A percentile compares a stretch with the other conserved stretches of the same genome.
Evolutionary conservation across 2,113 vertebrate genomes (phyloP).

Genomic region (Vulpes ferrilata): DNA sequence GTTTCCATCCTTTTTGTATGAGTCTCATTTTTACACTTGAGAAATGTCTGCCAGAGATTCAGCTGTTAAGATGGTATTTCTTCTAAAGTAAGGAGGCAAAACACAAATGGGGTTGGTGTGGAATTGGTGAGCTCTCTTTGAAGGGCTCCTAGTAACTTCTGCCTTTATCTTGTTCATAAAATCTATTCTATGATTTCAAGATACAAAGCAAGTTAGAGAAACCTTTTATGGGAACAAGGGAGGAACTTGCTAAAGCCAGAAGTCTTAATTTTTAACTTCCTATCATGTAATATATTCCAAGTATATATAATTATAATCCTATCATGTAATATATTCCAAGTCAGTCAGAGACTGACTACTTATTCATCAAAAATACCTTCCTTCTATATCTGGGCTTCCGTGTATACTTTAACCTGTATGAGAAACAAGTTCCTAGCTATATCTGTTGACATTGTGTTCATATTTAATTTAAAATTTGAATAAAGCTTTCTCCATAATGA

Average conservation of each 20-base stretch:
- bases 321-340: not conserved
- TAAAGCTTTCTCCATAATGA: not conserved
- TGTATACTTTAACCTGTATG: not conserved
- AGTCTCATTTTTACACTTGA: not conserved
- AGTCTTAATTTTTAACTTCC: not conserved
- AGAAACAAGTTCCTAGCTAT: not conserved
- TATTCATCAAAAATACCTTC: not conserved
- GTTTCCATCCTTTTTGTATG: not conserved
- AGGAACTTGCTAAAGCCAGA: not conserved
- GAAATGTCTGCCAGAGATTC: not conserved
- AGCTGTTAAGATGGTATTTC: not conserved
- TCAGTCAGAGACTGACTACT: not conserved
- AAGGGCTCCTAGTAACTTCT: not conserved
- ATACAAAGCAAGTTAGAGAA: not conserved
- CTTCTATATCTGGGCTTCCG: not conserved
- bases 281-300: not conserved
- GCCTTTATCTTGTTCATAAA: not conserved
- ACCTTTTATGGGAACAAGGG: rapidly evolving
- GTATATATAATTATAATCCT: not conserved
- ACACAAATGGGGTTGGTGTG: not conserved
- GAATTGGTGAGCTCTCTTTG: not conserved
- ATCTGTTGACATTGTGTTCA: not conserved
- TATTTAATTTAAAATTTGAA: not conserved
- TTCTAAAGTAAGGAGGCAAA: not conserved
- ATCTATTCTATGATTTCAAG: not conserved